phyloP scores from a whole-genome alignment of 2,797 vertebrate genomes.

The Pterois miles region DNA sequence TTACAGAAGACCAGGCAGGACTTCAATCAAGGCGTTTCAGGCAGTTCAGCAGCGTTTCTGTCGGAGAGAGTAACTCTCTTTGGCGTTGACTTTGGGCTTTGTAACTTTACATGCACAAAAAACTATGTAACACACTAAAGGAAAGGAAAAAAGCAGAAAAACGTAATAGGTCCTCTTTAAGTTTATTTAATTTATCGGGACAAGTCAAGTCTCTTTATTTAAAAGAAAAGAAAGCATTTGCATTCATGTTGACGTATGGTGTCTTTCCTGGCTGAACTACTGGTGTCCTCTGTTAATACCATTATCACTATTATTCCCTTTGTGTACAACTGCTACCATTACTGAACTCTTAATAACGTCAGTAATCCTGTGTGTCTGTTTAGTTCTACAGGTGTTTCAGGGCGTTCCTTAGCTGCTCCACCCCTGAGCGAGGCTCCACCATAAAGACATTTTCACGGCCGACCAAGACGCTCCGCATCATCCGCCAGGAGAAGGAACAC shows the following conservation, averaged over 20 bases:
- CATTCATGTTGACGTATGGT: background rate
- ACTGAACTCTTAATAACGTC: background rate
- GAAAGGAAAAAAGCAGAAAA: too few relatives aligned
- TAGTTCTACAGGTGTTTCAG: slow-evolving; percentile 86
- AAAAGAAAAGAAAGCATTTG: background rate
- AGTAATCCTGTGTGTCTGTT: slow-evolving; percentile 30
- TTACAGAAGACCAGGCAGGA: too few relatives aligned
- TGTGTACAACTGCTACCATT: background rate
- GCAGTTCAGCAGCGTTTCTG: too few relatives aligned
- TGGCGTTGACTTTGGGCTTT: too few relatives aligned
- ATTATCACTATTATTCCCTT: background rate
- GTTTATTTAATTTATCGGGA: background rate
- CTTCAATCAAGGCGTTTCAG: too few relatives aligned
- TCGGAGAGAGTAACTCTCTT: too few relatives aligned
- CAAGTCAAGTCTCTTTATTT: background rate
- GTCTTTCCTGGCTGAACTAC: background rate
- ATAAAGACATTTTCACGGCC: slow-evolving; percentile 75
- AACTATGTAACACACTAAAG: too few relatives aligned
- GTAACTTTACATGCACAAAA: too few relatives aligned
- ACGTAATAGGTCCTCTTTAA: background rate
- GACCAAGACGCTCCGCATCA: slow-evolving; percentile 69
- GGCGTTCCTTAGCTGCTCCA: slow-evolving; percentile 76
- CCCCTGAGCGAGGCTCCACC: slow-evolving; percentile 65
- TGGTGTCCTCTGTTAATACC: background rate
- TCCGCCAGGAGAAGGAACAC: slow-evolving; percentile 51